Evolutionary conservation across 2,888 invertebrate genomes (phyloP).

Genomic region (Gymnosoma rotundatum): DNA sequence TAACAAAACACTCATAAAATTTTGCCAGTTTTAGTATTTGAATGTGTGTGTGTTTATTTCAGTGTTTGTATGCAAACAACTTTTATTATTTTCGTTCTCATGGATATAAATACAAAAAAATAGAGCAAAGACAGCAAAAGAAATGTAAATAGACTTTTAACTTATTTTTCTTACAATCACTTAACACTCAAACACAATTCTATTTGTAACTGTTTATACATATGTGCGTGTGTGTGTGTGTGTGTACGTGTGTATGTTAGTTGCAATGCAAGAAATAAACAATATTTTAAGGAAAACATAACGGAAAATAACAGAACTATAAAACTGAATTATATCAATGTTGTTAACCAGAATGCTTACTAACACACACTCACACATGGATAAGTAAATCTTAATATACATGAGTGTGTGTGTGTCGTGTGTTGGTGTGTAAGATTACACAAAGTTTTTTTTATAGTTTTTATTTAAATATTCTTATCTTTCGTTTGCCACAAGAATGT

Average conservation of each 20-base stretch:
- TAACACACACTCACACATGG: conserved; percentile 8
- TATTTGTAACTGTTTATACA: not conserved
- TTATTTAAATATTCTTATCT: no score
- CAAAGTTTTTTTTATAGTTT: not conserved
- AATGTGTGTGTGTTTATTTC: not conserved
- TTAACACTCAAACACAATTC: not conserved
- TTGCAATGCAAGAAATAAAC: conserved; percentile 29
- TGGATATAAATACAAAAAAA: not conserved
- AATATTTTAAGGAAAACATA: conserved; percentile 36
- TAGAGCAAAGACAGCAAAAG: conserved; percentile 21
- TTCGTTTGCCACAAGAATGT: no score
- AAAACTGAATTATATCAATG: conserved; percentile 46
- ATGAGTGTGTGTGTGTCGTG: not conserved
- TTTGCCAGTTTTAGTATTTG: not conserved
- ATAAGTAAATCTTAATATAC: not conserved
- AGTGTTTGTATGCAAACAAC: not conserved
- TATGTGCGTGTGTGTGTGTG: not conserved
- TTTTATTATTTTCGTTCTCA: not conserved
- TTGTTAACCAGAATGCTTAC: conserved; percentile 35
- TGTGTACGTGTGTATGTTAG: not conserved
- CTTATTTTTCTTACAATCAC: conserved; percentile 10
- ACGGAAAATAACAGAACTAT: conserved; percentile 32
- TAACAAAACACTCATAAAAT: not conserved
- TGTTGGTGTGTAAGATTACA: not conserved
- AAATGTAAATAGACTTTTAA: conserved; percentile 62